A percentile compares a stretch with the other conserved stretches of the same genome.
phyloP scores from a whole-genome alignment of 2,113 vertebrate species.

The Heloderma charlesbogerti region DNA sequence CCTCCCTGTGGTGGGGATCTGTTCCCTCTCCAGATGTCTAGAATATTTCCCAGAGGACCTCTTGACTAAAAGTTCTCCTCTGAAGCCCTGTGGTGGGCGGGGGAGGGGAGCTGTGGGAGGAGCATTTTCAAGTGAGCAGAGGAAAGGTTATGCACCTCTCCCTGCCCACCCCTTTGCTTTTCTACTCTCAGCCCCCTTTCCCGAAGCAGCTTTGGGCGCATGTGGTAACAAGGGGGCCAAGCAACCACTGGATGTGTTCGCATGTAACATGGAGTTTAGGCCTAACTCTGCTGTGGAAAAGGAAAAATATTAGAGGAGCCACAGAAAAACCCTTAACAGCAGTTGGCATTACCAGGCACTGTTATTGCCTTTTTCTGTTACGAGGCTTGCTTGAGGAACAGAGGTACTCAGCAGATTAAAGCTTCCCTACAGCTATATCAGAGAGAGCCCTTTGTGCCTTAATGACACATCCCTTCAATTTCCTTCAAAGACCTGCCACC shows the following conservation, averaged over 20 bases:
- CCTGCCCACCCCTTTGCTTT: too few relatives aligned
- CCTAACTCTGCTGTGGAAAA: background rate
- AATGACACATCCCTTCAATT: background rate
- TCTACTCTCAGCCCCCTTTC: too few relatives aligned
- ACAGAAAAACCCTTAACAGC: background rate
- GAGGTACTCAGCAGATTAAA: background rate
- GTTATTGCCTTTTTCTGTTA: slow-evolving; percentile 16
- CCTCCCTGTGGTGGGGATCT: background rate
- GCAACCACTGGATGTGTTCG: background rate
- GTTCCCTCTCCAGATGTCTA: too few relatives aligned
- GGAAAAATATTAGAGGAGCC: background rate
- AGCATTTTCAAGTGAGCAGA: too few relatives aligned
- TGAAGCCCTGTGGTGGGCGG: too few relatives aligned
- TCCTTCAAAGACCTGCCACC: slow-evolving; percentile 19
- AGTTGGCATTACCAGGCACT: background rate
- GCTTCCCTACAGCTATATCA: background rate
- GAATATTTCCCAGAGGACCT: too few relatives aligned
- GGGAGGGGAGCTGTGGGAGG: too few relatives aligned
- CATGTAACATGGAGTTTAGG: background rate
- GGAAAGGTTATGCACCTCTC: too few relatives aligned
- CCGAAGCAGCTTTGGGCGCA: background rate
- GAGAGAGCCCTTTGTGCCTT: slow-evolving; percentile 14
- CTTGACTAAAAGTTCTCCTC: too few relatives aligned
- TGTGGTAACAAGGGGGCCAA: background rate
- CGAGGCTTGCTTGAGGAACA: background rate